Base-by-base conservation (phyloP, 2,888 invertebrate species). In the Xanthorhoe designata region DNA sequence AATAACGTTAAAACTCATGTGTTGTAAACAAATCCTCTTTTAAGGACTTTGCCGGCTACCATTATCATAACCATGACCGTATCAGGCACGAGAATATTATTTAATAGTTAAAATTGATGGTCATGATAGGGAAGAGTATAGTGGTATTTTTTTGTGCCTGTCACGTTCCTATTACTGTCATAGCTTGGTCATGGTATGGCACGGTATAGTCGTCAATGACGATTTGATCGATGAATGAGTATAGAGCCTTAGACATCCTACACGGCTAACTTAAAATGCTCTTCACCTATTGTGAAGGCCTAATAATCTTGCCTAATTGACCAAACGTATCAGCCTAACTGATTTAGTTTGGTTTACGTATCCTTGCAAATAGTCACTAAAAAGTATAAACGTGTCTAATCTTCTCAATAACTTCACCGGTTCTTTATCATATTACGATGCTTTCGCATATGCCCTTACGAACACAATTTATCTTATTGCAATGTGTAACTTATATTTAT, bases 341-440 rank as follows among this genome's bases (percentile, higher is more conserved):
- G 10, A 4, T 38, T 42, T 42, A 42, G 13, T 13, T 13, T 7
- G 32, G 32, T 1, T 7, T 7, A 0, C 32, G 32, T 32, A 32
- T 32, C 1, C 13, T 42, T 17, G 47, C 2, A 47, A 47, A 47
- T 47, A 47, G 15, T 47, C 2, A 45, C 1, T 45, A 13, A 13
- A 42, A 13, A 42, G 13, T 50, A 42, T 65, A 58, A 68, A 69
- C 64, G 66, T 68, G 68, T 66, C 55, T 32, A n/a, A 57, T 64
- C 60, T 57, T 52, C 66, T 66, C 63, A 55, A 52, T 53, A 54
- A 49, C 68, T 70, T 65, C 69, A 69, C 65, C 66, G 59, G 65
- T 65, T 62, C 58, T 68, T 73, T 71, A 54, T 70, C 61, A 59
- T 57, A 55, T 53, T 53, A 50, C 54, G 47, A 59, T 53, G 32